A percentile compares a stretch with the other conserved stretches of the same genome.
These are phyloP conservation scores for Nothobranchius furzeri DNA, from an alignment of 2,113 vertebrate species.

Conservation along the genomic window DNA sequence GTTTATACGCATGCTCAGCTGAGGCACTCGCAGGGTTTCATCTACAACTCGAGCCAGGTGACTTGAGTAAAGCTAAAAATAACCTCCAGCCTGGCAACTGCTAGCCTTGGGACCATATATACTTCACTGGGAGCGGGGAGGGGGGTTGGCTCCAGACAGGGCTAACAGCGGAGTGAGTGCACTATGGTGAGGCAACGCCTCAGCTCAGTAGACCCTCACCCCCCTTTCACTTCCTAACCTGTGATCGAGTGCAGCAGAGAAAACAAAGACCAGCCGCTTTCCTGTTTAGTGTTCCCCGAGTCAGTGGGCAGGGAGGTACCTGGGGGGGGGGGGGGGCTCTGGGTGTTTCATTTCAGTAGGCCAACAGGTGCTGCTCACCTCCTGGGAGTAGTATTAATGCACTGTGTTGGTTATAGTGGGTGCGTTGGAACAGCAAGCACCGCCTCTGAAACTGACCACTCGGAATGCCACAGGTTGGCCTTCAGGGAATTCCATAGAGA, in stretches of 20 bases:
- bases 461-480: constrained; percentile 63
- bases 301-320: constrained; percentile 41
- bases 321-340: constrained; percentile 23
- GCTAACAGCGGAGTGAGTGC: constrained; percentile 47
- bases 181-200: constrained; percentile 46
- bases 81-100: constrained; percentile 74
- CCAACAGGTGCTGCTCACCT: constrained; percentile 74
- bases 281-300: constrained; percentile 16
- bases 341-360: constrained; percentile 68
- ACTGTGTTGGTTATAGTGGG: constrained; percentile 54
- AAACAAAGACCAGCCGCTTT: neutral
- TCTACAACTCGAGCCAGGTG: constrained; percentile 73
- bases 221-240: constrained; percentile 58
- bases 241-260: constrained; percentile 44
- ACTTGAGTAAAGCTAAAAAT: constrained; percentile 80
- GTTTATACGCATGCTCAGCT: constrained; percentile 24
- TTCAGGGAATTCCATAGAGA: constrained; percentile 59
- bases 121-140: constrained; percentile 35
- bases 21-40: constrained; percentile 41
- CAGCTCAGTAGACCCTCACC: constrained; percentile 20
- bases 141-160: constrained; percentile 63
- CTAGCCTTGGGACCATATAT: constrained; percentile 64
- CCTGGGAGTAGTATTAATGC: constrained; percentile 67
- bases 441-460: constrained; percentile 72
- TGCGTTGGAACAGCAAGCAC: constrained; percentile 28